Evolutionary conservation across 1,140 invertebrate genomes (phyloP).

Genomic region (Nylanderia fulva): DNA sequence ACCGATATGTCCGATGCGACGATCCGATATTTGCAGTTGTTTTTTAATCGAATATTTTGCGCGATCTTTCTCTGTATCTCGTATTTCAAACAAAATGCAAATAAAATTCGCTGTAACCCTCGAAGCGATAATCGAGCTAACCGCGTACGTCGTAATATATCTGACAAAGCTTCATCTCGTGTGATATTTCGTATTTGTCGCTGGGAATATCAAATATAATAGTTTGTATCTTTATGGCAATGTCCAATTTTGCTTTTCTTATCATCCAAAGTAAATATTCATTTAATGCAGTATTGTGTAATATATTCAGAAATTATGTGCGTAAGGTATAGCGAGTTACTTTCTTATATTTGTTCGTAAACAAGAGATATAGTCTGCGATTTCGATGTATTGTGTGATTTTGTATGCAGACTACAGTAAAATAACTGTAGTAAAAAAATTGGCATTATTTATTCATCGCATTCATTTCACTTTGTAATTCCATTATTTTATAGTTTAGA

Average conservation of each 20-base stretch:
- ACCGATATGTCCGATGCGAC: constrained; percentile 1
- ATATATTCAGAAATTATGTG: neutral
- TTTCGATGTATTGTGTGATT: constrained; percentile 27
- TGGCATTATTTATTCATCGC: neutral
- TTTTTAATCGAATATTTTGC: neutral
- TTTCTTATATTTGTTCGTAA: constrained; percentile 23
- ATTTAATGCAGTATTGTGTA: neutral
- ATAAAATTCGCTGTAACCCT: neutral
- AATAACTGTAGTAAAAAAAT: constrained; percentile 4
- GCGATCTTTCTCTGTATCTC: neutral
- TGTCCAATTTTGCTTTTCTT: neutral
- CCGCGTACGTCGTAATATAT: neutral
- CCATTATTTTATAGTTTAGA: neutral
- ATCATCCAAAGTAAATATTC: constrained; percentile 43
- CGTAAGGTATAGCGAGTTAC: constrained; percentile 6
- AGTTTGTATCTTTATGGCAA: constrained; percentile 1
- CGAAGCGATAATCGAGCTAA: constrained; percentile 23
- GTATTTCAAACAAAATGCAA: constrained; percentile 14
- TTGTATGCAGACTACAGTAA: neutral
- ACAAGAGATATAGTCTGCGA: constrained; percentile 26
- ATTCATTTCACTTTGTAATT: neutral
- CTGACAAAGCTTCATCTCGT: neutral
- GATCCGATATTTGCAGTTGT: constrained; percentile 14
- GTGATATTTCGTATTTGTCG: constrained; percentile 20
- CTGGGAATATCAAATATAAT: neutral